Percentiles rank a stretch among this genome's conserved stretches.
Conservation (phyloP, 2,113 vertebrate genomes). For the Pseudopodoces humilis region DNA sequence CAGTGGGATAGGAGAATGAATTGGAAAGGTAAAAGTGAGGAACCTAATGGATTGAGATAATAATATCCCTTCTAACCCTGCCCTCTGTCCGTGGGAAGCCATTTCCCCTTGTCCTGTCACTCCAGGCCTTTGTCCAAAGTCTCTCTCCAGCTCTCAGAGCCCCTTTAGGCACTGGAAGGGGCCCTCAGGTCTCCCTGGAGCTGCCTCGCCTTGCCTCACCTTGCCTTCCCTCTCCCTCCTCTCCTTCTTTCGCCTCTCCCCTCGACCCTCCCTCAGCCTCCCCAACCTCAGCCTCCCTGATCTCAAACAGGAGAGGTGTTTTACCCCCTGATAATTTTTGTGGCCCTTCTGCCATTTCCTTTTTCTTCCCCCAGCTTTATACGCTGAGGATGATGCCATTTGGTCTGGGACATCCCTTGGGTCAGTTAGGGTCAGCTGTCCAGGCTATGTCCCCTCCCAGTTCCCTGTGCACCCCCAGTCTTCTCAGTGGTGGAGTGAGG, state of each 20-base stretch:
- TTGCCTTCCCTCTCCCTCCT: neutral
- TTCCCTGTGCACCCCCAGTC: neutral
- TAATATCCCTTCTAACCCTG: neutral
- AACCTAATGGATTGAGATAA: neutral
- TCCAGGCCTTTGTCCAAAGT: neutral
- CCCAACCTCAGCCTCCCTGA: too few relatives aligned
- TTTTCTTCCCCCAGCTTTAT: neutral
- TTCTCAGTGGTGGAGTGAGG: neutral
- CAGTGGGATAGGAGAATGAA: neutral
- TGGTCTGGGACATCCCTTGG: neutral
- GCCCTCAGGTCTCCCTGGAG: neutral
- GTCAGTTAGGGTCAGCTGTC: neutral
- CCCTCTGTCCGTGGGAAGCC: neutral
- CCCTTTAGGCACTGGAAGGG: neutral
- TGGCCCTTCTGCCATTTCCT: neutral
- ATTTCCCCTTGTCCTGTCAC: neutral
- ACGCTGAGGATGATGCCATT: neutral
- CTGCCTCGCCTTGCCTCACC: rapidly evolving
- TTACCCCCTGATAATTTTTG: neutral
- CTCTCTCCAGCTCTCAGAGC: neutral
- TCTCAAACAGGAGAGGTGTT: neutral
- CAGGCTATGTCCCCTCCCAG: neutral
- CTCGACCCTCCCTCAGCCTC: neutral
- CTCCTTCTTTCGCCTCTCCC: neutral
- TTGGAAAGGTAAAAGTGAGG: neutral